These are phyloP conservation scores for Austrofundulus limnaeus DNA, from an alignment of 2,113 vertebrate genomes.

Conservation along the genomic window DNA sequence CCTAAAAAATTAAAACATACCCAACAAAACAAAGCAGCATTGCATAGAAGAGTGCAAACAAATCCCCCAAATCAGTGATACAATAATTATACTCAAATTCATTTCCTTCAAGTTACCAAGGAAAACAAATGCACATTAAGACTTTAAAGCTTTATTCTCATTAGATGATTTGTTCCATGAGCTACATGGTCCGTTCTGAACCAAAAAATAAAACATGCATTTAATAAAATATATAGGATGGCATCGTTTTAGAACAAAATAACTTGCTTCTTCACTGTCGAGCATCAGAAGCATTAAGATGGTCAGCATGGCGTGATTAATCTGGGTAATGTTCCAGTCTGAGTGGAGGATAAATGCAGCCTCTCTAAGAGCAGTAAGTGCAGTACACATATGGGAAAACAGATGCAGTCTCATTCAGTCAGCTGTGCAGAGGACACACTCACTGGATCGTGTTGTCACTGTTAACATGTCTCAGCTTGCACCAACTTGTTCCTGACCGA, in stretches of 20 bases:
- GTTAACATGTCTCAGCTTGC: conserved; percentile 1
- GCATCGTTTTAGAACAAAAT: conserved; percentile 6
- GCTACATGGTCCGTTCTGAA: no score
- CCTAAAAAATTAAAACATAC: no score
- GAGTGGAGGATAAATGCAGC: conserved; percentile 14
- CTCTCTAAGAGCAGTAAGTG: conserved; percentile 1
- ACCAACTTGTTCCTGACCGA: background rate
- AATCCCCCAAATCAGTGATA: no score
- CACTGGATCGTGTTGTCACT: background rate
- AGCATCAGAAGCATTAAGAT: conserved; percentile 3
- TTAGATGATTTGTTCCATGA: no score
- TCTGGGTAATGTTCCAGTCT: background rate
- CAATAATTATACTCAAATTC: no score
- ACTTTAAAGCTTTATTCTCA: no score
- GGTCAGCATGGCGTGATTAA: background rate
- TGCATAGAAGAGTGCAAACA: no score
- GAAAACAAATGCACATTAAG: no score
- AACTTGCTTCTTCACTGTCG: background rate
- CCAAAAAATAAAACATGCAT: background rate
- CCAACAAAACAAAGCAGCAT: no score
- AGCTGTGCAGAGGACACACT: background rate
- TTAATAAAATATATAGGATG: background rate
- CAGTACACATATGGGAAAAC: background rate
- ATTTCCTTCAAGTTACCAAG: no score
- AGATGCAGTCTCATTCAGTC: conserved; percentile 1